These are phyloP conservation scores for Perodicticus potto DNA, from an alignment of 2,797 vertebrate genomes.

Conservation along the genomic window DNA sequence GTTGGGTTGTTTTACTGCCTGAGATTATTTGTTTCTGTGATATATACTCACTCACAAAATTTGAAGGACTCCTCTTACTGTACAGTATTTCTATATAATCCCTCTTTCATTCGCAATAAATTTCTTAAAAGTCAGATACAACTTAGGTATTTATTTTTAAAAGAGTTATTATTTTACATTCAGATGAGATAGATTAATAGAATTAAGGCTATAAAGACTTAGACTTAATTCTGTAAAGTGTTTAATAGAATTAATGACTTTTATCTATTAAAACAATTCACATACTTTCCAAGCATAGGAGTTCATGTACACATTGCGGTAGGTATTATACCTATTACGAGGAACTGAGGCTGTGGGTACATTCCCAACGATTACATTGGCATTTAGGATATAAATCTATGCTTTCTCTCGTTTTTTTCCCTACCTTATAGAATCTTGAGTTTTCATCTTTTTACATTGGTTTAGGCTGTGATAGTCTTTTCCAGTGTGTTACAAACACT, in stretches of 20 bases:
- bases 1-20: slow-evolving; percentile 70
- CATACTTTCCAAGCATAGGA: not conserved
- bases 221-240: not conserved
- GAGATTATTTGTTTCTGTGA: slow-evolving; percentile 70
- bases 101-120: slow-evolving; percentile 45
- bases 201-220: too few relatives aligned
- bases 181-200: slow-evolving; percentile 6
- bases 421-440: not conserved
- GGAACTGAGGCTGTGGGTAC: not conserved
- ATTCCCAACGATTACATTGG: not conserved
- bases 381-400: not conserved
- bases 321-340: not conserved
- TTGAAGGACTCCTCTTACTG: slow-evolving; percentile 15
- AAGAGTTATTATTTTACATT: not conserved
- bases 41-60: slow-evolving; percentile 61
- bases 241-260: not conserved
- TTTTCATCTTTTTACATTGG: not conserved
- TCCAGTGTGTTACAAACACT: not conserved
- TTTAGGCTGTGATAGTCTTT: not conserved
- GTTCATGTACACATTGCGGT: not conserved
- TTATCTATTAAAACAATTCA: not conserved
- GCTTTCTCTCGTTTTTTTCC: not conserved
- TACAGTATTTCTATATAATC: not conserved
- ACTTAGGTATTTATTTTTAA: not conserved
- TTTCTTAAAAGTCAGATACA: slow-evolving; percentile 53